Percentiles rank a stretch among this genome's conserved stretches.
phyloP scores from a whole-genome alignment of 2,888 invertebrate species.

The Lochmaea crataegi region DNA sequence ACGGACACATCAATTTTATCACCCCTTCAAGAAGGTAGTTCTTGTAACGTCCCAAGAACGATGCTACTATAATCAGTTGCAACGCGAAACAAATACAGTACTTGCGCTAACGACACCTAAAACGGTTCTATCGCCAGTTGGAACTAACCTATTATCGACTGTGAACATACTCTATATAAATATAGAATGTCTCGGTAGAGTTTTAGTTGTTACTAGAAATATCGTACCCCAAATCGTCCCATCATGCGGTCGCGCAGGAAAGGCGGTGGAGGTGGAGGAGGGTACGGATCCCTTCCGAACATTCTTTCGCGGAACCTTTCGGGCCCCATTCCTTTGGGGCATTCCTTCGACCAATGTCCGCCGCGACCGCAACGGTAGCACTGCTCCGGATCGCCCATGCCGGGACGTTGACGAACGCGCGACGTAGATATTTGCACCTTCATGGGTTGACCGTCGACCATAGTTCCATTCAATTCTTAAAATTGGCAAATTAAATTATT shows the following conservation, averaged over 20 bases:
- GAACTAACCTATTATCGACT: not conserved
- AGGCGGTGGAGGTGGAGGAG: slow-evolving; percentile 90
- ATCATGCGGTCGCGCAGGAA: slow-evolving; percentile 93
- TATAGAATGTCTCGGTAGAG: slow-evolving; percentile 1
- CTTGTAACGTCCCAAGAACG: too few species aligned
- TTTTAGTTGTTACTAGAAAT: not conserved
- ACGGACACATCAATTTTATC: too few species aligned
- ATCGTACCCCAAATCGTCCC: slow-evolving; percentile 87
- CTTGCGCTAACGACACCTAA: too few species aligned
- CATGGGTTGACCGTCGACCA: slow-evolving; percentile 92
- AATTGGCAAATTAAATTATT: slow-evolving; percentile 62
- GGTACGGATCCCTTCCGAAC: slow-evolving; percentile 90
- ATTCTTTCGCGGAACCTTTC: slow-evolving; percentile 88
- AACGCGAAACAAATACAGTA: too few species aligned
- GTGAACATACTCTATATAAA: not conserved
- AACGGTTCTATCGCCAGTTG: too few species aligned
- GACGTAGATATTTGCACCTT: slow-evolving; percentile 95
- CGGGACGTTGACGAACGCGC: slow-evolving; percentile 93
- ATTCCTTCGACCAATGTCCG: slow-evolving; percentile 97
- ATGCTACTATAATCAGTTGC: too few species aligned
- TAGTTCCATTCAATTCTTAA: slow-evolving; percentile 87
- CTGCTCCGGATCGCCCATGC: slow-evolving; percentile 97
- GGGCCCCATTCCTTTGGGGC: slow-evolving; percentile 82
- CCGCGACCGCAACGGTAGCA: slow-evolving; percentile 95
- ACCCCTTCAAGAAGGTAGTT: too few species aligned